phyloP scores from a whole-genome alignment of 2,888 invertebrate genomes.

The Tipula confusa region DNA sequence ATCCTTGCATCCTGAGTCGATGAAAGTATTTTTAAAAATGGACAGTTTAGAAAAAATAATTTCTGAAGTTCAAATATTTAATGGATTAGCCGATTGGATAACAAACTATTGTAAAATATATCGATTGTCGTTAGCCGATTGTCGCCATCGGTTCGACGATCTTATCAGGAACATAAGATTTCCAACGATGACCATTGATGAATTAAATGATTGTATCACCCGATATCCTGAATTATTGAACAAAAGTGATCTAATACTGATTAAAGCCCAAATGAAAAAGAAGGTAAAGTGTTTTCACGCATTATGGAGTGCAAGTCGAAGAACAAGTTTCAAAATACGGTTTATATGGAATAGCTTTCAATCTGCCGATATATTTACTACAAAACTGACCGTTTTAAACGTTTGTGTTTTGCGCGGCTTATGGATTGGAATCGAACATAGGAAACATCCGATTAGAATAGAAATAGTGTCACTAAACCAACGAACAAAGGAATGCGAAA shows the following conservation, averaged over 20 bases:
- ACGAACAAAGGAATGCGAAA: neutral
- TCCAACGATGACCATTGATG: neutral
- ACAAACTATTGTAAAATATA: neutral
- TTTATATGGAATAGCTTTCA: neutral
- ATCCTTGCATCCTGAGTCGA: neutral
- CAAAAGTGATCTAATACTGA: neutral
- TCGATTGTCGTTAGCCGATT: neutral
- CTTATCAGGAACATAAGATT: neutral
- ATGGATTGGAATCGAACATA: neutral
- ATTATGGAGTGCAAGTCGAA: neutral
- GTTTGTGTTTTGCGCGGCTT: neutral
- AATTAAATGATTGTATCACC: neutral
- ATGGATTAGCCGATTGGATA: neutral
- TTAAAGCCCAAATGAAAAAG: neutral
- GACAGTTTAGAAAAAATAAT: neutral
- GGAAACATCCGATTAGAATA: neutral
- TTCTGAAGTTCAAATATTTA: neutral
- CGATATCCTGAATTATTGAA: neutral
- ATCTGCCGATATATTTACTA: neutral
- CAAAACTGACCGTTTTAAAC: neutral
- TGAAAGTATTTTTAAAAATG: neutral
- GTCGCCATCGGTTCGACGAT: neutral
- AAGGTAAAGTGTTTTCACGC: neutral
- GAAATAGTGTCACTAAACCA: neutral
- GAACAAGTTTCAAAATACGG: neutral